These are phyloP conservation scores for Gymnopithys bicolor DNA, from an alignment of 2,797 vertebrate genomes.

Conservation along the genomic window DNA sequence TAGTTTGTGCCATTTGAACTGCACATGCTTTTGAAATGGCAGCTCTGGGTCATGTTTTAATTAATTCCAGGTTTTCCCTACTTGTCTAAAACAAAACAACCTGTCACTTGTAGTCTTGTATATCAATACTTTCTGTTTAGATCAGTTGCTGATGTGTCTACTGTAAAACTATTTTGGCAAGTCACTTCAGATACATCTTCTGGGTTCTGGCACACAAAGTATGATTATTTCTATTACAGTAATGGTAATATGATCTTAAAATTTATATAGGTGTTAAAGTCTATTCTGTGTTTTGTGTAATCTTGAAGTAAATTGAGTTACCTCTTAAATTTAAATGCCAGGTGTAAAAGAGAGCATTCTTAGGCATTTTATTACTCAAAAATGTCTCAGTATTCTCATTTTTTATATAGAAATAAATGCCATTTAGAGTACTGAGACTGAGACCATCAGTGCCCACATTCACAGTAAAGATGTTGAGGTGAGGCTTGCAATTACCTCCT, in stretches of 20 bases:
- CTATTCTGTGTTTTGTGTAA: neutral
- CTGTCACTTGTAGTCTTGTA: neutral
- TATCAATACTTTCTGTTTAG: neutral
- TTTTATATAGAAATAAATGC: neutral
- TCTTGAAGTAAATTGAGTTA: neutral
- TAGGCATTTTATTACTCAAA: neutral
- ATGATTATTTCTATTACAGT: rapidly evolving
- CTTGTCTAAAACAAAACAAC: neutral
- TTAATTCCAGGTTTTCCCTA: neutral
- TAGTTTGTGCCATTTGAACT: neutral
- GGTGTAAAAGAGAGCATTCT: neutral
- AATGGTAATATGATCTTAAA: neutral
- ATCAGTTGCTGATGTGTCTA: neutral
- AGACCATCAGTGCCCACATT: neutral
- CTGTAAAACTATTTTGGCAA: neutral
- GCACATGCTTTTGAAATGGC: neutral
- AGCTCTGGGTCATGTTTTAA: conserved; percentile 8
- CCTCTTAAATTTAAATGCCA: neutral
- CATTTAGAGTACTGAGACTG: neutral
- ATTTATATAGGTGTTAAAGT: neutral
- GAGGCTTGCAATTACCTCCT: neutral
- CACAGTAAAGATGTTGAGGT: neutral
- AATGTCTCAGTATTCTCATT: neutral
- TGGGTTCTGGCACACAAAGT: neutral
- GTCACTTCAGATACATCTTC: neutral